Conservation (phyloP, 92 coral and sea anemone genomes). For the Plumapathes pennacea region DNA sequence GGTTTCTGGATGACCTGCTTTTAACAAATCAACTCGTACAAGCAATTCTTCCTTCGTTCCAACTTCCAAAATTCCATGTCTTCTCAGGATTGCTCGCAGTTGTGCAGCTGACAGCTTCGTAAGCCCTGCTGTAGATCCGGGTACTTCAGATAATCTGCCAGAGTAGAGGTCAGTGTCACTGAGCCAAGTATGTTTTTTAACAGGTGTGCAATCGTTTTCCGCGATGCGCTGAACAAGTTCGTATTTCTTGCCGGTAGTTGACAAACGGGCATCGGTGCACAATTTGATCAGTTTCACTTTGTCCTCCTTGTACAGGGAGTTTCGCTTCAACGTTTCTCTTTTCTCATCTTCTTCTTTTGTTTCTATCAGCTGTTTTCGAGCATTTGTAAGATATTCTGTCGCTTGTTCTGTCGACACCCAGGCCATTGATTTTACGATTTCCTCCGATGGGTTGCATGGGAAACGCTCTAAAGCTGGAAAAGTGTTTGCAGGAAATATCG, state of each 20-base stretch:
- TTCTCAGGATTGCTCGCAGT: slow-evolving; percentile 40
- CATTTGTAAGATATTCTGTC: slow-evolving; percentile 6
- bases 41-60: slow-evolving; percentile 57
- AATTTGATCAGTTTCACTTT: slow-evolving; percentile 24
- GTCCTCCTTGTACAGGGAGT: slow-evolving; percentile 44
- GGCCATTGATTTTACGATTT: too few species aligned
- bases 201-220: slow-evolving; percentile 11
- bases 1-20: slow-evolving; percentile 34
- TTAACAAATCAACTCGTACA: slow-evolving; percentile 34
- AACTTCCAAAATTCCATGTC: slow-evolving; percentile 32
- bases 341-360: slow-evolving; percentile 29
- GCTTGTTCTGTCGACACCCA: slow-evolving; percentile 43
- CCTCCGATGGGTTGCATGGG: too few species aligned
- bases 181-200: not conserved
- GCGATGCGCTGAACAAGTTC: slow-evolving; percentile 48
- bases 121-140: slow-evolving; percentile 47
- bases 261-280: slow-evolving; percentile 35
- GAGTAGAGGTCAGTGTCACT: slow-evolving; percentile 28
- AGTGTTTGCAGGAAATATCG: not conserved
- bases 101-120: slow-evolving; percentile 47
- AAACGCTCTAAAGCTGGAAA: not conserved
- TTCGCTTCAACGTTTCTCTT: slow-evolving; percentile 33
- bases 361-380: slow-evolving; percentile 12
- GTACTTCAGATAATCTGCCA: slow-evolving; percentile 40
- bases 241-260: slow-evolving; percentile 51